Base-by-base conservation (phyloP, 2,797 vertebrate genomes). In the Brachyrhaphis roseni region DNA sequence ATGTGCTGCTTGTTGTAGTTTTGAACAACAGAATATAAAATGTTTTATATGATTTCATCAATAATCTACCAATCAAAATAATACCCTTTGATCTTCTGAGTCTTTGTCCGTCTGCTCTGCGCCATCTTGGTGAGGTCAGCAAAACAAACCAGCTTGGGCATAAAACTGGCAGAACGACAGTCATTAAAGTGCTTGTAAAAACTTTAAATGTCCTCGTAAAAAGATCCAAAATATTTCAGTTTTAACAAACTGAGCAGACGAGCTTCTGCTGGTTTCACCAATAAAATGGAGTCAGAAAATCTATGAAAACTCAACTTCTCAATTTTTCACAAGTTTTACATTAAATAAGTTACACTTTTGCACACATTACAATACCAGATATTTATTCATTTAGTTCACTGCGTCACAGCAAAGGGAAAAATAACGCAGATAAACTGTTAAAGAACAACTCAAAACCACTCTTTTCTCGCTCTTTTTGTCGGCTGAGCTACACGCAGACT, bases 171-270 rank as follows among this genome's bases (percentile, higher is more conserved):
- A 45, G 13, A 13, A 26, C n/a, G 23, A n/a, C 39, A 4, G 62
- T 23, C 62, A 77, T 93, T 87, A 87, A 91, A 86, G 74, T 78
- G 79, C 90, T 87, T 93, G 90, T 94, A 93, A 95, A 94, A 79
- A 78, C 34, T 70, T 70, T 70, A 43, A 43, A 70, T 70, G 26
- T 18, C 81, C 88, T 90, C 83, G 90, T 91, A 89, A 93, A 93
- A 72, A 62, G 5, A 47, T n/a, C 39, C 41, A 28, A 49, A 83
- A 46, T 1, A 68, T 43, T 91, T 94, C 88, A 91, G 76, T 51
- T 75, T 77, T 23, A 8, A 51, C 49, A 51, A 51, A 51, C 49
- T 3, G 49, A 76, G 86, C 74, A 82, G 39, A 23, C 39, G 20
- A 78, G 66, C 11, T 51, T 8, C 49, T 49, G 72, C 57, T 83